These are phyloP conservation scores for Leptopterna dolabrata DNA, from an alignment of 2,888 invertebrate genomes.

Conservation along the genomic window DNA sequence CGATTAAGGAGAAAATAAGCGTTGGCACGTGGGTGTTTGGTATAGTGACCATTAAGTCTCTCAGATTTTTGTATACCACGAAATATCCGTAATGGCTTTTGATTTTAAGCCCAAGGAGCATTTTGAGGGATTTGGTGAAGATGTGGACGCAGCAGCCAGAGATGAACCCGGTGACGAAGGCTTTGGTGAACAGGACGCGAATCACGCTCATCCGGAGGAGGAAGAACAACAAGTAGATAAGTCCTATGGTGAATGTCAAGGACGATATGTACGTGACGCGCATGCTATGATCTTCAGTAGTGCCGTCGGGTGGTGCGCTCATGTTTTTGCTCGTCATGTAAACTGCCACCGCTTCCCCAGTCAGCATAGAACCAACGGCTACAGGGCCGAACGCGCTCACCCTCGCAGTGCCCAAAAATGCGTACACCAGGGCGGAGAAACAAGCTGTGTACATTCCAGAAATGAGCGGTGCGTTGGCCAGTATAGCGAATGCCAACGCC, in stretches of 20 bases:
- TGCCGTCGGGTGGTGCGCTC: slow-evolving; percentile 27
- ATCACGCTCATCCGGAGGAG: slow-evolving; percentile 54
- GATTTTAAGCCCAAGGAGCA: slow-evolving; percentile 50
- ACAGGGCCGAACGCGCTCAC: slow-evolving; percentile 59
- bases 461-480: slow-evolving; percentile 58
- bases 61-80: slow-evolving; percentile 49
- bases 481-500: slow-evolving; percentile 69
- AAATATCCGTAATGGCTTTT: slow-evolving; percentile 56
- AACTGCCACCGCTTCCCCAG: slow-evolving; percentile 56
- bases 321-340: slow-evolving; percentile 37
- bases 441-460: slow-evolving; percentile 59
- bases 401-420: slow-evolving; percentile 57
- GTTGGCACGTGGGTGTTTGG: slow-evolving; percentile 51
- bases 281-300: not conserved
- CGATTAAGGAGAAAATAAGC: slow-evolving; percentile 42
- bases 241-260: slow-evolving; percentile 55
- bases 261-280: slow-evolving; percentile 39
- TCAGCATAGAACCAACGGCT: slow-evolving; percentile 59
- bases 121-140: slow-evolving; percentile 53
- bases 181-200: slow-evolving; percentile 53
- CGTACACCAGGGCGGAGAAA: slow-evolving; percentile 58
- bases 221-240: slow-evolving; percentile 53
- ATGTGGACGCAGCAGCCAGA: slow-evolving; percentile 57
- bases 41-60: slow-evolving; percentile 28
- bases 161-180: slow-evolving; percentile 57